Percentiles rank a stretch among this genome's conserved stretches.
Conservation (phyloP, 2,888 invertebrate species). For the Brachypalpus laphriformis region DNA sequence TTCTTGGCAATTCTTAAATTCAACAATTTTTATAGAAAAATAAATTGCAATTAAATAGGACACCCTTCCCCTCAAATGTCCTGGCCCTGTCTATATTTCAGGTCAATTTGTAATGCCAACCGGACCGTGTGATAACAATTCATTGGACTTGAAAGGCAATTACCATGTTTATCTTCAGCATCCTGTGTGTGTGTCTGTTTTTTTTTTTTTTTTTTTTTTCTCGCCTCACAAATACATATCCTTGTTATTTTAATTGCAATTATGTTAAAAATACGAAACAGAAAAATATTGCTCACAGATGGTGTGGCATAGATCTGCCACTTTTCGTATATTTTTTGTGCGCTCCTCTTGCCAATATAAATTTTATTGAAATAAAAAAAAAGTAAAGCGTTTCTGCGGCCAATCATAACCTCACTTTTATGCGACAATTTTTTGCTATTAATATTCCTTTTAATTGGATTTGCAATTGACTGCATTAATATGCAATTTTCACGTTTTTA, state of each 20-base stretch:
- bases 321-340: background rate
- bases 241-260: constrained; percentile 40
- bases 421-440: constrained; percentile 35
- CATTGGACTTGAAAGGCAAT: constrained; percentile 66
- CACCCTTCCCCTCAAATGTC: too few relatives aligned
- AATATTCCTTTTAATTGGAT: constrained; percentile 67
- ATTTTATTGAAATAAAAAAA: background rate
- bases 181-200: too few relatives aligned
- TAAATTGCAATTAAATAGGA: too few relatives aligned
- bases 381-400: background rate
- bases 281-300: background rate
- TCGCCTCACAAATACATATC: background rate
- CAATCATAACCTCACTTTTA: constrained; percentile 46
- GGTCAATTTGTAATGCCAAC: constrained; percentile 38
- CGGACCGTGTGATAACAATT: constrained; percentile 53
- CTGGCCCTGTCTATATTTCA: too few relatives aligned
- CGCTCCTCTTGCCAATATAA: background rate
- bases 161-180: constrained; percentile 48
- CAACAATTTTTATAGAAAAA: too few relatives aligned
- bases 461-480: constrained; percentile 68
- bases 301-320: background rate
- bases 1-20: too few relatives aligned
- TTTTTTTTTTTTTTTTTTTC: background rate
- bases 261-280: constrained; percentile 17
- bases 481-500: constrained; percentile 32